Evolutionary conservation across 2,797 vertebrate species (phyloP).

Genomic region (Babyrousa celebensis): DNA sequence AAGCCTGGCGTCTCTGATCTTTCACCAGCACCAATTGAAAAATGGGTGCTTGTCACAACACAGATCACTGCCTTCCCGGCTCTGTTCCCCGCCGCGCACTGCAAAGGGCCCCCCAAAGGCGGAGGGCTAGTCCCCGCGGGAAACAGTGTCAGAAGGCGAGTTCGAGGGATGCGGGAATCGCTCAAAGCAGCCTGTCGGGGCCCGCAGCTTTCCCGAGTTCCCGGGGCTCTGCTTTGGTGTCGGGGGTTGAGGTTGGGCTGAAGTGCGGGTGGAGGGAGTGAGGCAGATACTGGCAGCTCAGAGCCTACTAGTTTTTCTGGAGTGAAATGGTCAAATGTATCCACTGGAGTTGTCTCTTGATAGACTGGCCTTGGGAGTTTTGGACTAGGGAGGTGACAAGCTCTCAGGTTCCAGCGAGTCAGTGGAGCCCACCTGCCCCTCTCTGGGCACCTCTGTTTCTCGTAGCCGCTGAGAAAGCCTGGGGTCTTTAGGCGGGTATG

Average conservation of each 20-base stretch:
- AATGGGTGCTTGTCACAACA: slow-evolving; percentile 88
- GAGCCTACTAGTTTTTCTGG: background rate
- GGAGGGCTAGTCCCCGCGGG: slow-evolving; percentile 22
- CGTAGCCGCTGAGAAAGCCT: background rate
- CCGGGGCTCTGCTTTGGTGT: background rate
- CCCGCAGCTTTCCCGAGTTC: background rate
- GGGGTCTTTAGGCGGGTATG: background rate
- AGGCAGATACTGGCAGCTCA: background rate
- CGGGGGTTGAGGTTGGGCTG: background rate
- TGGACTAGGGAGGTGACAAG: background rate
- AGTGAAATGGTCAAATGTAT: background rate
- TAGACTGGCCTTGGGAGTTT: background rate
- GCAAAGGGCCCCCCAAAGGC: slow-evolving; percentile 78
- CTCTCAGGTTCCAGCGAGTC: background rate
- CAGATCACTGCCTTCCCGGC: slow-evolving; percentile 83
- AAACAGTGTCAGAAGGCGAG: background rate
- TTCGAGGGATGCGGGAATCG: slow-evolving; percentile 12
- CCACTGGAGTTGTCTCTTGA: background rate
- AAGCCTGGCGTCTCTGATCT: slow-evolving; percentile 86
- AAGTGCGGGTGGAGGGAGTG: background rate
- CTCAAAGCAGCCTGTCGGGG: fast-evolving
- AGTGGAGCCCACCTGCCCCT: background rate
- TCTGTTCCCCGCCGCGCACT: slow-evolving; percentile 75
- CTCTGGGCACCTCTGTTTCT: background rate
- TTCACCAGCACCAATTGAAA: slow-evolving; percentile 89